A percentile compares a stretch with the other conserved stretches of the same genome.
Evolutionary conservation across 2,888 invertebrate species (phyloP).

Genomic region (Steinernema hermaphroditum): DNA sequence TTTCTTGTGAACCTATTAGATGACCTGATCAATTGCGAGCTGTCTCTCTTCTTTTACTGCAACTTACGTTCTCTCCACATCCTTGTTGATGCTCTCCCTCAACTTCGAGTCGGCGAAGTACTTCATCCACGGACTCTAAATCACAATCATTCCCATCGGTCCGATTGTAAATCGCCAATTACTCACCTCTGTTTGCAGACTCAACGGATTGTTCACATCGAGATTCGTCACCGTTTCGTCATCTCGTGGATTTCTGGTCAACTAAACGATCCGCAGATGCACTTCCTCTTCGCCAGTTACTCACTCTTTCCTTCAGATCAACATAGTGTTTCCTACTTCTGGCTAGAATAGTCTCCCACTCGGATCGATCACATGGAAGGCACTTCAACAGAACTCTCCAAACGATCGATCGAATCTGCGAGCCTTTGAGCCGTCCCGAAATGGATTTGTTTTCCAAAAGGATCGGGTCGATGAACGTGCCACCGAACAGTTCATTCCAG

Average conservation of each 20-base stretch:
- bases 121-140: slow-evolving; percentile 82
- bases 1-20: too few relatives aligned
- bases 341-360: slow-evolving; percentile 35
- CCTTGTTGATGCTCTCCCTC: slow-evolving; percentile 77
- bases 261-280: not conserved
- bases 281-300: not conserved
- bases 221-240: slow-evolving; percentile 29
- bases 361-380: slow-evolving; percentile 30
- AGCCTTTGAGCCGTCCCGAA: slow-evolving; percentile 36
- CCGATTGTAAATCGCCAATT: not conserved
- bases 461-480: not conserved
- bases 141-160: slow-evolving; percentile 40
- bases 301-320: slow-evolving; percentile 32
- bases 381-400: slow-evolving; percentile 41
- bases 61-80: slow-evolving; percentile 77
- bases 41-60: too few relatives aligned
- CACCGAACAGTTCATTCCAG: slow-evolving; percentile 34
- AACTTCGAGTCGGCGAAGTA: slow-evolving; percentile 82
- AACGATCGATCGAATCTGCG: slow-evolving; percentile 35
- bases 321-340: slow-evolving; percentile 29
- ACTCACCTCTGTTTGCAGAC: slow-evolving; percentile 39
- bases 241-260: slow-evolving; percentile 33
- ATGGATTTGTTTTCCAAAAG: slow-evolving; percentile 31
- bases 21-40: too few relatives aligned
- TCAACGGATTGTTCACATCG: slow-evolving; percentile 39